Evolutionary conservation across 2,888 invertebrate genomes (phyloP), one percentile per base, ranked within the genome.

Genomic region (Pristionchus arcanus): DNA sequence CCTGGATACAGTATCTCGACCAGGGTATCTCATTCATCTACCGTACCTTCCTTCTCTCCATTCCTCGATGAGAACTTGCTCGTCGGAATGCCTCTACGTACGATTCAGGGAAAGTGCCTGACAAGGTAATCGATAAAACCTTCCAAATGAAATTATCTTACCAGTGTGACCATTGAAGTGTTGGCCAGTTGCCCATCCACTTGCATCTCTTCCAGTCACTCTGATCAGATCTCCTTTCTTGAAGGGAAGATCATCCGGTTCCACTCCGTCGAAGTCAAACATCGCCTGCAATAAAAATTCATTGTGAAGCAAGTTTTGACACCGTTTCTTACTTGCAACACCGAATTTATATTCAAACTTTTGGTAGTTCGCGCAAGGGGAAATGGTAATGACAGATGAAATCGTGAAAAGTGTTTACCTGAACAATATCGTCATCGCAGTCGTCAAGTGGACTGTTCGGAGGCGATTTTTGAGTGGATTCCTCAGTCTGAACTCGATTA

Each of bases 151-250:
- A 25, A n/a, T n/a, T 42, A 25, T 4, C 1, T 42, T 53, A 88
- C 88, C 88, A 74, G 34, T 88, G 7, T 68, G 53, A 37, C 89
- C 89, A 89, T 55, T 89, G 59, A 81, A 37, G 42, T 87, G 71
- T 53, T 42, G 68, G 15, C 89, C 89, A 55, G 31, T 37, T 9
- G 63, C 55, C 89, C 89, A 89, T 55, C 89, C 89, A 31, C 68
- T 66, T 21, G n/a, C 81, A 28, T 89, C 89, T 81, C 81, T 89
- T 37, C 31, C 81, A n/a, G 49, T 59, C 59, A 89, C 89, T 81
- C 89, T 7, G 13, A 89, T 81, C 1, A 77, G 55, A 68, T 89
- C 89, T 34, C 89, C 89, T 25, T n/a, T 81, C 81, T 63, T 77
- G n/a, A 89, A 42, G 0, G 89, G 81, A 16, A 89, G 89, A 89